Evolutionary conservation across 1,140 invertebrate genomes (phyloP).

Genomic region (Homarus americanus): DNA sequence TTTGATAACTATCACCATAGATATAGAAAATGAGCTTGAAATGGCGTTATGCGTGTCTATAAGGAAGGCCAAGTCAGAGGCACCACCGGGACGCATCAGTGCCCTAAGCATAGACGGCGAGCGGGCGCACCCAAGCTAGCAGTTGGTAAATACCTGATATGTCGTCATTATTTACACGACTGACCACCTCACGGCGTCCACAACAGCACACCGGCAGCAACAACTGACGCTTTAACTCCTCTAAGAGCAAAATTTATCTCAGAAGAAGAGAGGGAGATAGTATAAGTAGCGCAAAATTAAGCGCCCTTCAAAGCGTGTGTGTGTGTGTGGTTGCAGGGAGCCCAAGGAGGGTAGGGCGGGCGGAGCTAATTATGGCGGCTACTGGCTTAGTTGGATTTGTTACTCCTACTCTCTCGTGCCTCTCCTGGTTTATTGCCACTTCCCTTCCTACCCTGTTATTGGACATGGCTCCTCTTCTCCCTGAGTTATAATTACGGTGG

Average conservation of each 20-base stretch:
- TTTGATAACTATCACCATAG: not conserved
- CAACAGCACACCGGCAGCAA: not conserved
- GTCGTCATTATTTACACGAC: slow-evolving; percentile 16
- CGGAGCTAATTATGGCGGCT: slow-evolving; percentile 52
- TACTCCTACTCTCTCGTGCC: slow-evolving; percentile 52
- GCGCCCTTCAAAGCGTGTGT: slow-evolving; percentile 17
- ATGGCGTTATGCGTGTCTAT: not conserved
- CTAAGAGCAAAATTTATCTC: no score
- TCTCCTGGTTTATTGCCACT: slow-evolving; percentile 31
- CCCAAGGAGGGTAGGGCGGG: not conserved
- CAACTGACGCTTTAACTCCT: not conserved
- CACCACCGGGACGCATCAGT: not conserved
- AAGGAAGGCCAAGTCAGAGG: not conserved
- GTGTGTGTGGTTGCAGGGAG: not conserved
- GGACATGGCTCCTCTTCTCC: slow-evolving; percentile 26
- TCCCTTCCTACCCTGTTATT: slow-evolving; percentile 31
- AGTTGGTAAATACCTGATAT: slow-evolving; percentile 47
- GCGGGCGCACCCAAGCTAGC: slow-evolving; percentile 45
- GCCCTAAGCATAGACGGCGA: slow-evolving; percentile 44
- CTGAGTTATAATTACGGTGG: slow-evolving; percentile 19
- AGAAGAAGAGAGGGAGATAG: no score
- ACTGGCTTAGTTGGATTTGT: slow-evolving; percentile 37
- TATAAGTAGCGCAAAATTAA: slow-evolving; percentile 52
- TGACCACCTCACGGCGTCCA: not conserved
- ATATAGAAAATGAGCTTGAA: not conserved